Base-by-base conservation (phyloP, 2,113 vertebrate genomes). In the Aramus guarauna region DNA sequence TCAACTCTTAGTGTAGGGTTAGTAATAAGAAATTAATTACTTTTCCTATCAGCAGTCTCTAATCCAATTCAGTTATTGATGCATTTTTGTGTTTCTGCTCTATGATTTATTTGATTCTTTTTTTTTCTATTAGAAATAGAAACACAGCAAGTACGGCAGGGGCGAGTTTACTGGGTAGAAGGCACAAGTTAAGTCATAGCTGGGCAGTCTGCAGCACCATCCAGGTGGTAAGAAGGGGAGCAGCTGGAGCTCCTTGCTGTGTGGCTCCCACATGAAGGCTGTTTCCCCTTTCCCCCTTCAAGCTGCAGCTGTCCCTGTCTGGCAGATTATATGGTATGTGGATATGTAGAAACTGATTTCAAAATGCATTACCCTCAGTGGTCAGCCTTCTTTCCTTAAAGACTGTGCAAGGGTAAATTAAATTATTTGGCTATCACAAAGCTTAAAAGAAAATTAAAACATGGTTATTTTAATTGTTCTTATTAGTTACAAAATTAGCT, bases 61-160 rank as follows among this genome's bases (percentile, higher is more conserved):
- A 92, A 96, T 96, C 56, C 52, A 91, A 2, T 95, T 92, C 39
- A 81, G 14, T 45, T 94, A 68, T 36, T 72, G 66, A 92, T 72
- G 30, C 12, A 18, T 52, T 78, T 84, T 63, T 86, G 29, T 59
- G 13, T 55, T 15, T 74, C 37, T 91, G 37, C 32, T 55, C 11
- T n/a, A 2, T 83, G 36, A 84, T 79, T 50, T 83, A 72, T 86
- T 83, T 76, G 39, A 8, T 10, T 64, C 2, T 29, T 66, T 58
- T 66, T 48, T 58, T 85, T 47, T 8, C 4, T 29, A 1, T 58
- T 62, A 50, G 45, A 36, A 68, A 43, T 19, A 60, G 59, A 30
- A 88, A 26, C 21, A 29, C 9, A 24, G 39, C 27, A 34, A 55
- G 24, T 53, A 15, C 0, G 0, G 9, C 16, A 58, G 36, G n/a